Conservation (phyloP, 2,797 vertebrate species). For the Anniella stebbinsi region DNA sequence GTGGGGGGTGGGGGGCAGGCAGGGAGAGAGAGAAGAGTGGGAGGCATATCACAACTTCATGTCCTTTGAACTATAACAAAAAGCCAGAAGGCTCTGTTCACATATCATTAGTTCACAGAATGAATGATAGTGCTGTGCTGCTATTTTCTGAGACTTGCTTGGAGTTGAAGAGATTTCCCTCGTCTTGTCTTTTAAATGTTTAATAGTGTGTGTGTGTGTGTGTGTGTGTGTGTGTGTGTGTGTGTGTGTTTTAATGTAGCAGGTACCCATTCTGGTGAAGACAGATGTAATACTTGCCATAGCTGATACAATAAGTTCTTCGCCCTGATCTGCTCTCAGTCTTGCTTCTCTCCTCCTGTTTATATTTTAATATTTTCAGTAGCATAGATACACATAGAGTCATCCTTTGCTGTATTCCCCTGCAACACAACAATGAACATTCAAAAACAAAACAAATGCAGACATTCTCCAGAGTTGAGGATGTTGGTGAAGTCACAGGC, state of each 20-base stretch:
- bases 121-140: conserved; percentile 3
- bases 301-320: not conserved
- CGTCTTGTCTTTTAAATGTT: not conserved
- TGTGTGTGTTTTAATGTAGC: not conserved
- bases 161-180: not conserved
- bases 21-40: not conserved
- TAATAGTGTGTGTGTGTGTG: no score
- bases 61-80: conserved; percentile 28
- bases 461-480: not conserved
- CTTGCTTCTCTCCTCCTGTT: not conserved
- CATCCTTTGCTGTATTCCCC: not conserved
- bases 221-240: no score
- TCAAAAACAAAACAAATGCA: not conserved
- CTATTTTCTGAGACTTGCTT: conserved; percentile 1
- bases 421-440: not conserved
- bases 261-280: not conserved
- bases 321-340: not conserved
- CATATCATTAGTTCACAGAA: conserved; percentile 20
- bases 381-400: not conserved
- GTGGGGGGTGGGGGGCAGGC: not conserved
- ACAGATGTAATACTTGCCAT: not conserved
- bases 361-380: not conserved
- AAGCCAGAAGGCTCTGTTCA: conserved; percentile 16
- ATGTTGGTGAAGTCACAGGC: not conserved
- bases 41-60: conserved; percentile 12